phyloP scores from a whole-genome alignment of 1,140 invertebrate species.

The Agrypnia vestita region DNA sequence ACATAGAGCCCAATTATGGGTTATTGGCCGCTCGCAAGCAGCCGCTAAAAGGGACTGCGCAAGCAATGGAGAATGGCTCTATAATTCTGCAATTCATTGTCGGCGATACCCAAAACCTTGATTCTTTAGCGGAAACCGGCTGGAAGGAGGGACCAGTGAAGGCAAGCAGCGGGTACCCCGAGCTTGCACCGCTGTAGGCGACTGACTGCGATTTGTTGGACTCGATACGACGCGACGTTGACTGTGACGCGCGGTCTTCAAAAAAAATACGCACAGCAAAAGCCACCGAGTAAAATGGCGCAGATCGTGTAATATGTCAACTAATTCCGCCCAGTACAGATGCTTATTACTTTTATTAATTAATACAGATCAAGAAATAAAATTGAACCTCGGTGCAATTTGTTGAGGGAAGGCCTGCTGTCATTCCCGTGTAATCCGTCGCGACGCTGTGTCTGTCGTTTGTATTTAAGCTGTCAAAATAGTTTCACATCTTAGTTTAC shows the following conservation, averaged over 20 bases:
- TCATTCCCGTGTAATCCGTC: background rate
- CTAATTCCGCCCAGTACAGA: too few species aligned
- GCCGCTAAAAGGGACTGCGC: background rate
- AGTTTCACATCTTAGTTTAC: constrained; percentile 46
- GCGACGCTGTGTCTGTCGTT: constrained; percentile 5
- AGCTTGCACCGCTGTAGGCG: too few species aligned
- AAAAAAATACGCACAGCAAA: background rate
- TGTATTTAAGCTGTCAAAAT: constrained; percentile 53
- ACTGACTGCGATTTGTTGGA: background rate
- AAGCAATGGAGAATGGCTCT: background rate
- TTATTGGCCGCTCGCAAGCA: background rate
- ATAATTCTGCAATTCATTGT: constrained; percentile 3
- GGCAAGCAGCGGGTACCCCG: background rate
- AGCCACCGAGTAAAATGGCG: background rate
- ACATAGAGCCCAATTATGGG: background rate
- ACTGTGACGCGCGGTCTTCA: background rate
- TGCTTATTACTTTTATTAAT: background rate
- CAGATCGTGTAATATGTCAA: background rate
- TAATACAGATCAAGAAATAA: background rate
- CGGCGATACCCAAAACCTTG: background rate
- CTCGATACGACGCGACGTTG: background rate
- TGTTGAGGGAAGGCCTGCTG: constrained; percentile 9
- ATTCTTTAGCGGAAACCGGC: constrained; percentile 7
- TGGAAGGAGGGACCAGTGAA: constrained; percentile 29
- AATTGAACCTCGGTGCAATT: background rate